phyloP scores from a whole-genome alignment of 2,888 invertebrate genomes.

The Polietes domitor region DNA sequence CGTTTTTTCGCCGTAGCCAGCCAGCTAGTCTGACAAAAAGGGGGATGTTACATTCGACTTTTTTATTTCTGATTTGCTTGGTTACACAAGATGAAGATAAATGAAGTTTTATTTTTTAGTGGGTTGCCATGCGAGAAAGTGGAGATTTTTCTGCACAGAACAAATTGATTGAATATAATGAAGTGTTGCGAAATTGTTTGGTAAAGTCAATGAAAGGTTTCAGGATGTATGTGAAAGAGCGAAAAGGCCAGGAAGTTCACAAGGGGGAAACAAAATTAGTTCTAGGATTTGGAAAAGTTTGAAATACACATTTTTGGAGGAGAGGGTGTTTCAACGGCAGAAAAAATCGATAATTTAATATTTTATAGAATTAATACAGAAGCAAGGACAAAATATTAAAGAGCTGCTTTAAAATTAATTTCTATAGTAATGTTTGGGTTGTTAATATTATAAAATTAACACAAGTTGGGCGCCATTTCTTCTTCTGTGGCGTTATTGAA shows the following conservation, averaged over 20 bases:
- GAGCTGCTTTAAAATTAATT: too few species aligned
- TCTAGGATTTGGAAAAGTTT: not conserved
- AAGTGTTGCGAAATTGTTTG: constrained; percentile 37
- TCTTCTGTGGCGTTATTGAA: too few species aligned
- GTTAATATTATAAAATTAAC: too few species aligned
- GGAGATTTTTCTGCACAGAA: constrained; percentile 42
- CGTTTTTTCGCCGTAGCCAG: constrained; percentile 14
- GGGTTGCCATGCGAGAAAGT: not conserved
- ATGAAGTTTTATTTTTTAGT: constrained; percentile 25
- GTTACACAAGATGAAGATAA: constrained; percentile 54
- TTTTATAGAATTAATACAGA: too few species aligned
- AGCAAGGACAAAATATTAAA: too few species aligned
- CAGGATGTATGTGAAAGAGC: not conserved
- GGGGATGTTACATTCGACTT: constrained; percentile 21
- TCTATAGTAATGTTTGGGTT: too few species aligned
- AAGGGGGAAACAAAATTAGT: not conserved
- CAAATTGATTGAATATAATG: constrained; percentile 63
- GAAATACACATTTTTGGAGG: not conserved
- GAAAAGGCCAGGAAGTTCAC: not conserved
- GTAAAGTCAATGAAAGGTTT: not conserved
- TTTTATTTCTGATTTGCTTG: not conserved
- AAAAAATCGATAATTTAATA: too few species aligned
- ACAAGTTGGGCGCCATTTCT: too few species aligned
- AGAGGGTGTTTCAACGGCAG: too few species aligned
- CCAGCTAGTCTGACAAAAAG: not conserved